Conservation (phyloP, 2,797 vertebrate species). For the Dromococcyx pavoninus region DNA sequence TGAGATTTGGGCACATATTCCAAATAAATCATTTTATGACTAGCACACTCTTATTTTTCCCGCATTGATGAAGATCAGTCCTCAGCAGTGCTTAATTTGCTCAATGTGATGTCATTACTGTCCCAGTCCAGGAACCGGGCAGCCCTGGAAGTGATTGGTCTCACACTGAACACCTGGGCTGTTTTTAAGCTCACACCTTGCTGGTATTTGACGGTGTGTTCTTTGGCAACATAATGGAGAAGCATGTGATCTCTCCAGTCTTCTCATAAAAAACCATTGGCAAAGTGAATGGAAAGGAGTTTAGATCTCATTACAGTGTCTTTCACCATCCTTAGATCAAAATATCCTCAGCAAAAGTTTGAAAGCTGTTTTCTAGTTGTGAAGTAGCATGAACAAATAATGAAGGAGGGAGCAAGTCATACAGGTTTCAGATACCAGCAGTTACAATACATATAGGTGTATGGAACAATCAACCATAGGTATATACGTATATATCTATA, state of each 20-base stretch:
- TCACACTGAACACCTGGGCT: neutral
- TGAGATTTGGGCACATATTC: neutral
- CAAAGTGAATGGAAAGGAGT: neutral
- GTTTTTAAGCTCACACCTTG: neutral
- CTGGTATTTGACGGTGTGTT: fast-evolving
- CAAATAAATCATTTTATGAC: constrained; percentile 17
- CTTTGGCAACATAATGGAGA: neutral
- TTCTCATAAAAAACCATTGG: neutral
- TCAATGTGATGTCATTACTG: neutral
- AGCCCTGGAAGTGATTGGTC: fast-evolving
- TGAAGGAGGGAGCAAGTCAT: neutral
- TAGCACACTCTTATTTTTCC: neutral
- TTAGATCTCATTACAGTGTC: neutral
- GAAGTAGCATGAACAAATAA: neutral
- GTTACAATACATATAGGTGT: neutral
- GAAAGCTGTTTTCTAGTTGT: neutral
- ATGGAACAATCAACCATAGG: neutral
- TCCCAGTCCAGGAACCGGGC: no score
- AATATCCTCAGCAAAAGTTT: neutral
- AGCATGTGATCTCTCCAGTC: fast-evolving
- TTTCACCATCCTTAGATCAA: neutral
- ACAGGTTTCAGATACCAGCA: neutral
- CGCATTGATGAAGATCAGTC: neutral
- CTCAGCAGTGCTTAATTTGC: neutral
- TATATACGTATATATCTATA: neutral